Base-by-base conservation (phyloP, 2,113 vertebrate species). In the Myrmecophaga tridactyla region DNA sequence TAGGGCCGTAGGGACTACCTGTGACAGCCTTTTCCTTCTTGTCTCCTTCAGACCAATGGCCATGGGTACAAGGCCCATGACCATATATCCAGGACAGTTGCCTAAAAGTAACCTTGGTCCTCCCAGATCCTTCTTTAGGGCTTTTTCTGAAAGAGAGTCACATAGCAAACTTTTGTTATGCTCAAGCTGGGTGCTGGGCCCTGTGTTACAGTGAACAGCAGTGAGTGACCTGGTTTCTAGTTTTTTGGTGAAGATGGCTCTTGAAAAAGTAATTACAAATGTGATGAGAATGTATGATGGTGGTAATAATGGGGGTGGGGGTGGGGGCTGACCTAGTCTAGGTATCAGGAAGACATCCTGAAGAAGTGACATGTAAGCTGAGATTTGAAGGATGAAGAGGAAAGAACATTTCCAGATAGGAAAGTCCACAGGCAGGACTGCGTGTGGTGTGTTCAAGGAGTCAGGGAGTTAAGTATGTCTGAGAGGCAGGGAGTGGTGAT, bases 1-100 rank as follows among this genome's bases (percentile, higher is more conserved):
- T 7, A 34, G 62, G n/a, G 2, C 41, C 41, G 12, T 60, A 8
- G 51, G 60, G 18, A 15, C 29, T 20, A 41, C 48, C 3, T 0
- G 1, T 7, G 7, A 27, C 11, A 39, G 12, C 31, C 43, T 70
- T 72, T 69, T 29, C 36, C 86, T 73, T 62, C n/a, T 1, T 75
- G n/a, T 29, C n/a, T 53, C 65, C 10, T 39, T 21, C 27, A 25
- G 46, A 6, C n/a, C 46, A 6, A 27, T 39, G 63, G 20, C 83
- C 75, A 7, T 4, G 41, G n/a, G n/a, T 46, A 1, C 3, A 1
- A 0, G 29, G 29, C 21, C 46, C 41, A 4, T 11, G 41, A 17
- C n/a, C 75, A 7, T 69, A 65, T 56, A 21, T 20, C 81, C 46
- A 23, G 36, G 46, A 51, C 13, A 12, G 29, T 63, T 69, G 36